Percentiles rank a stretch among this genome's conserved stretches.
These are phyloP conservation scores for Cricetomys ansorgei DNA, from an alignment of 2,113 vertebrate genomes.

Conservation along the genomic window DNA sequence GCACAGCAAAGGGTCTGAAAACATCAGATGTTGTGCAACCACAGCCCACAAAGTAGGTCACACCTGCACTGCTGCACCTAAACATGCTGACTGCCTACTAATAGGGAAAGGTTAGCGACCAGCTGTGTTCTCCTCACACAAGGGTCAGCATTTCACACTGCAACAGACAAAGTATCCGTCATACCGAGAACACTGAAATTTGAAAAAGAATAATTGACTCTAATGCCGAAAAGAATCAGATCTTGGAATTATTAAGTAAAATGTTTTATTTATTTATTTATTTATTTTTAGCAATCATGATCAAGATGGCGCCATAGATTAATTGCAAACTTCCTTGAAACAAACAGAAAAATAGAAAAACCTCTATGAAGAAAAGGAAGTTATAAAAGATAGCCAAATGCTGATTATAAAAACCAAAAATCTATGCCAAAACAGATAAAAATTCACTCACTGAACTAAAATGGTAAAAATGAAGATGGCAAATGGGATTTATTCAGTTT, in stretches of 20 bases:
- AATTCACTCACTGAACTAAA: not conserved
- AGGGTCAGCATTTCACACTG: not conserved
- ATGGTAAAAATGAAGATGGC: not conserved
- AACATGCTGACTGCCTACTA: not conserved
- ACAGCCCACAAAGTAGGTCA: slow-evolving; percentile 34
- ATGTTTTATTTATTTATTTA: no score
- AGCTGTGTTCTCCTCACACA: not conserved
- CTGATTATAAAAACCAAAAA: not conserved
- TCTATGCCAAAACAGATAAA: not conserved
- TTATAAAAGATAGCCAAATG: not conserved
- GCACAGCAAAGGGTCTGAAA: not conserved
- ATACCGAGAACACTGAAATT: not conserved
- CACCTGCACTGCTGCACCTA: slow-evolving; percentile 19
- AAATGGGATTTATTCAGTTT: not conserved
- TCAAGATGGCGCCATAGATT: not conserved
- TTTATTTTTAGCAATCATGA: not conserved
- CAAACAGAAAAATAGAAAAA: not conserved
- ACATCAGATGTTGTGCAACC: not conserved
- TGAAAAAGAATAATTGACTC: not conserved
- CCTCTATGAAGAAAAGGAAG: not conserved
- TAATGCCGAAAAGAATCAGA: not conserved
- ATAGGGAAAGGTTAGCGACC: not conserved
- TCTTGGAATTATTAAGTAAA: not conserved
- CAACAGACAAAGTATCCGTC: not conserved
- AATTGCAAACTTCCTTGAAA: not conserved